Conservation (phyloP, 2,113 vertebrate species). For the Muntiacus muntjak region DNA sequence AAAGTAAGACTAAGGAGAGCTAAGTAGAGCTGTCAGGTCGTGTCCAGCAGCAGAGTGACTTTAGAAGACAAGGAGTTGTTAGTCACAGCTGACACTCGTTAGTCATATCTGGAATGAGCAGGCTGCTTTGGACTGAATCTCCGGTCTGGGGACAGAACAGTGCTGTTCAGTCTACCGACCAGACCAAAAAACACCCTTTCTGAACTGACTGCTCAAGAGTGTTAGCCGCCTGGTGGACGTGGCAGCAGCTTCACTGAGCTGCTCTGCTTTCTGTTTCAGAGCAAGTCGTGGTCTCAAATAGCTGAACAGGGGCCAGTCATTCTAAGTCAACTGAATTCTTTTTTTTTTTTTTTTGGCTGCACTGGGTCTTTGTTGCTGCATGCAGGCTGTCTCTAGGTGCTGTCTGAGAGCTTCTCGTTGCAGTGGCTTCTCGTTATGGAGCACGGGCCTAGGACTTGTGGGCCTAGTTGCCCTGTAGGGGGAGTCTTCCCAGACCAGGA, state of each 20-base stretch:
- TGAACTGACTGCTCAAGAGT: too few species aligned
- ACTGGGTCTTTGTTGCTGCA: background rate
- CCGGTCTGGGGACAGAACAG: background rate
- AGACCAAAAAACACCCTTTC: background rate
- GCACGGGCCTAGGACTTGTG: background rate
- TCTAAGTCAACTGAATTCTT: background rate
- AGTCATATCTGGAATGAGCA: background rate
- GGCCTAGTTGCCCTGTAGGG: background rate
- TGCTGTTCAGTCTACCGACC: background rate
- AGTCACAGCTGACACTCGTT: background rate
- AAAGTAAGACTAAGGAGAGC: background rate
- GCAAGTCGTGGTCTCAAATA: background rate
- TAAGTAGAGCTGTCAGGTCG: background rate
- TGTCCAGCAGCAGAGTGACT: background rate
- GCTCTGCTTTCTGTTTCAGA: background rate
- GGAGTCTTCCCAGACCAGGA: background rate
- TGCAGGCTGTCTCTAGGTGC: background rate
- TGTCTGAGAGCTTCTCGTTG: background rate
- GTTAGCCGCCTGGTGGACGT: accelerated
- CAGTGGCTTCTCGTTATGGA: background rate
- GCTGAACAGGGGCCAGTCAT: background rate
- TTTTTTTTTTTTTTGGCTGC: background rate
- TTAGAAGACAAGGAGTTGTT: background rate
- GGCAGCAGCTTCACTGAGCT: background rate
- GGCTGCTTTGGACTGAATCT: background rate